Conservation (phyloP, 2,888 invertebrate genomes). For the Machimus atricapillus region DNA sequence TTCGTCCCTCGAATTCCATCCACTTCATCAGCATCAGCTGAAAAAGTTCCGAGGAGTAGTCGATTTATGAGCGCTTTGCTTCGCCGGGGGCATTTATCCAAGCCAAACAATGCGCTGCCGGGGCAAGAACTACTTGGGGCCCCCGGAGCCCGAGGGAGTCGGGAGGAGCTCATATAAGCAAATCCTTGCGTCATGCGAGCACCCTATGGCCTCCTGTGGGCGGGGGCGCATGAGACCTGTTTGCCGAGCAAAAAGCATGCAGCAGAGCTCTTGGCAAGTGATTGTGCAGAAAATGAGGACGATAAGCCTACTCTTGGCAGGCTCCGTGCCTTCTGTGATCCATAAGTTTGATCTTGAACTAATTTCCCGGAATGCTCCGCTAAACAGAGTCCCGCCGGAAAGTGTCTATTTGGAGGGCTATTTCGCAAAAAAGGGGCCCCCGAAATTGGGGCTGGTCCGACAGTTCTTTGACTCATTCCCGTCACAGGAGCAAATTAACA, state of each 20-base stretch:
- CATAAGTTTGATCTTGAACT: slow-evolving; percentile 1
- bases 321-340: not conserved
- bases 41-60: not conserved
- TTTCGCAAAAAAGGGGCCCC: not conserved
- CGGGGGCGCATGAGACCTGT: not conserved
- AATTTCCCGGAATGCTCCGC: not conserved
- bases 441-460: not conserved
- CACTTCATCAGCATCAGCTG: not conserved
- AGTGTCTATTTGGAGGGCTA: not conserved
- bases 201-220: not conserved
- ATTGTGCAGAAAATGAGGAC: not conserved
- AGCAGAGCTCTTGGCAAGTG: not conserved
- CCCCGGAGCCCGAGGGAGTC: not conserved
- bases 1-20: not conserved
- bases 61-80: not conserved
- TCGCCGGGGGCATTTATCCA: not conserved
- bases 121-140: not conserved
- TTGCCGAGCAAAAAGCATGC: not conserved
- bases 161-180: not conserved
- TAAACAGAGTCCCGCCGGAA: not conserved
- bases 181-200: not conserved
- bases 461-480: not conserved
- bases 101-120: not conserved
- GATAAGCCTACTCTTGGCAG: not conserved
- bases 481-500: not conserved